phyloP scores from a whole-genome alignment of 2,113 vertebrate species.

The Ptyas mucosa region DNA sequence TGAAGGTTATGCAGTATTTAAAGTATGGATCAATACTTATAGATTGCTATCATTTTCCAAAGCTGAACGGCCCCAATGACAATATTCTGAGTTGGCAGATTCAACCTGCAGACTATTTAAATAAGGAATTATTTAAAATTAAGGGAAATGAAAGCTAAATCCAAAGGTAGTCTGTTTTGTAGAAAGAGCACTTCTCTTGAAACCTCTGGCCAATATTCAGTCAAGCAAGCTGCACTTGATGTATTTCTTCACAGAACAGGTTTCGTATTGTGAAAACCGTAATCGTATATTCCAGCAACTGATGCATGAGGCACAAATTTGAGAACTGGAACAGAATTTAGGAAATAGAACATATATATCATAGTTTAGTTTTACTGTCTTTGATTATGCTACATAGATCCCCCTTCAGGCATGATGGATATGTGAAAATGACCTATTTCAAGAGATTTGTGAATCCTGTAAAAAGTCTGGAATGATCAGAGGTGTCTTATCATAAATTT shows the following conservation, averaged over 20 bases:
- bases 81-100: constrained; percentile 2
- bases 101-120: constrained; percentile 5
- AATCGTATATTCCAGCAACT: neutral
- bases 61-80: neutral
- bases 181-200: neutral
- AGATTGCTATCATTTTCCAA: neutral
- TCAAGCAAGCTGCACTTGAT: neutral
- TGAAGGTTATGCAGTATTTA: constrained; percentile 34
- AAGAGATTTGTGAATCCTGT: neutral
- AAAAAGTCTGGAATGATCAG: neutral
- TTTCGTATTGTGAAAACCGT: neutral
- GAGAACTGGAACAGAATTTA: neutral
- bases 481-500: neutral
- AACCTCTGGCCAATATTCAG: neutral
- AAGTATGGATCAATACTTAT: constrained; percentile 18
- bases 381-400: neutral
- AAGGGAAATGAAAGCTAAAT: constrained; percentile 8
- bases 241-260: neutral
- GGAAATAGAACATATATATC: neutral
- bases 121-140: constrained; percentile 1
- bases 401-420: neutral
- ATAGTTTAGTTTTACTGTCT: neutral
- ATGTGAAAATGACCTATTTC: no score
- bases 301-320: neutral
- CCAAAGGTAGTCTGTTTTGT: neutral